These are phyloP conservation scores for Nannoperca obscura DNA, from an alignment of 2,797 vertebrate species.

Conservation along the genomic window DNA sequence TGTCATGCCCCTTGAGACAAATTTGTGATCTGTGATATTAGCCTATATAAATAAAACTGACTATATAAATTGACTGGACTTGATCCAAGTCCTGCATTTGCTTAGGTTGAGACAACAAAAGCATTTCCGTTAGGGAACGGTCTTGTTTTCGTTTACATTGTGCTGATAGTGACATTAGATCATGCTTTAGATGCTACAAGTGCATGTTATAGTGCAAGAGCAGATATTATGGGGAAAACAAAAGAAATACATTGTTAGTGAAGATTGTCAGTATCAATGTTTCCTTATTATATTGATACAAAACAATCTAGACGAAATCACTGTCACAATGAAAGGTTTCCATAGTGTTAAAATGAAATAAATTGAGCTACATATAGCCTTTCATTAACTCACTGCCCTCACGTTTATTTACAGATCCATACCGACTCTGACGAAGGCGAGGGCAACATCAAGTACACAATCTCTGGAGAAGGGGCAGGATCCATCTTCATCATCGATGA, in stretches of 20 bases:
- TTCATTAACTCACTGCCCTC: background rate
- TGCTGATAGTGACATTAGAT: background rate
- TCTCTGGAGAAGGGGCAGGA: conserved; percentile 96
- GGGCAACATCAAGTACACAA: conserved; percentile 98
- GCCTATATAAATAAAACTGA: background rate
- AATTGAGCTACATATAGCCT: background rate
- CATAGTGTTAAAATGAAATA: background rate
- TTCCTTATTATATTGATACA: background rate
- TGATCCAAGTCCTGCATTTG: background rate
- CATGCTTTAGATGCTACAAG: background rate
- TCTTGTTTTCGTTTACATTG: background rate
- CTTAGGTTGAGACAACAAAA: background rate
- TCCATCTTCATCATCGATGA: conserved; percentile 98
- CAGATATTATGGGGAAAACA: background rate
- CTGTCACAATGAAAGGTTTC: background rate
- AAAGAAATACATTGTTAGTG: background rate
- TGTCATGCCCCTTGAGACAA: background rate
- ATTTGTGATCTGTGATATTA: background rate
- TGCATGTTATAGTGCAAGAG: background rate
- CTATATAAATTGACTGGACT: background rate
- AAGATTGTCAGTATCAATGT: background rate
- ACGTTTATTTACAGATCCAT: conserved; percentile 89
- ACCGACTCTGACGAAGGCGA: conserved; percentile 97
- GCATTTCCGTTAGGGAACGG: background rate
- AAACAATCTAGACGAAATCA: background rate